phyloP scores from a whole-genome alignment of 2,797 vertebrate species.

The Rhincodon typus region DNA sequence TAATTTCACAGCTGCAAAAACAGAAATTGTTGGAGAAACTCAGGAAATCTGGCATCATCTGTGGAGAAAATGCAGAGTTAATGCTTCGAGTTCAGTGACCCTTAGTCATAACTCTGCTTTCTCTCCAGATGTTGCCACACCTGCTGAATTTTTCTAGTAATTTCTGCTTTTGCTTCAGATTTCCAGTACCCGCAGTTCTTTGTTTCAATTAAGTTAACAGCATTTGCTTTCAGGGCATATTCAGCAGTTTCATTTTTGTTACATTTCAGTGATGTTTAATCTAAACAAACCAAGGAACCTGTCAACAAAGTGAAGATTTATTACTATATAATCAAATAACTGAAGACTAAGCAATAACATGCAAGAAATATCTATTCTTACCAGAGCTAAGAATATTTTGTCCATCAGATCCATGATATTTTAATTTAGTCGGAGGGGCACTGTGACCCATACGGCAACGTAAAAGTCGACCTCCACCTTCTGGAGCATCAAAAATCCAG shows the following conservation, averaged over 20 bases:
- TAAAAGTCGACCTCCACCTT: slow-evolving; percentile 73
- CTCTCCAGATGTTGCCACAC: too few species aligned
- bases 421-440: slow-evolving; percentile 76
- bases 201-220: not conserved
- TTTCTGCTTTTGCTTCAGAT: too few species aligned
- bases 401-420: slow-evolving; percentile 76
- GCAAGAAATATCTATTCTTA: slow-evolving; percentile 44
- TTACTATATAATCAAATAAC: not conserved
- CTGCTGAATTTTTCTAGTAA: too few species aligned
- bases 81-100: too few species aligned
- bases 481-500: slow-evolving; percentile 90
- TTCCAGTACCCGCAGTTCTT: too few species aligned
- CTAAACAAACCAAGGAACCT: not conserved
- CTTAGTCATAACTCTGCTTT: too few species aligned
- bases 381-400: slow-evolving; percentile 87
- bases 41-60: too few species aligned
- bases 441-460: slow-evolving; percentile 79
- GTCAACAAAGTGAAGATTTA: not conserved
- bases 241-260: slow-evolving; percentile 2
- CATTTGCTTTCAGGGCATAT: not conserved
- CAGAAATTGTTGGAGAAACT: too few species aligned
- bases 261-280: not conserved
- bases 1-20: too few species aligned
- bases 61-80: too few species aligned
- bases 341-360: not conserved